Percentiles rank a stretch among this genome's conserved stretches.
phyloP scores from a whole-genome alignment of 2,888 invertebrate genomes.

The Heteropelma amictum region DNA sequence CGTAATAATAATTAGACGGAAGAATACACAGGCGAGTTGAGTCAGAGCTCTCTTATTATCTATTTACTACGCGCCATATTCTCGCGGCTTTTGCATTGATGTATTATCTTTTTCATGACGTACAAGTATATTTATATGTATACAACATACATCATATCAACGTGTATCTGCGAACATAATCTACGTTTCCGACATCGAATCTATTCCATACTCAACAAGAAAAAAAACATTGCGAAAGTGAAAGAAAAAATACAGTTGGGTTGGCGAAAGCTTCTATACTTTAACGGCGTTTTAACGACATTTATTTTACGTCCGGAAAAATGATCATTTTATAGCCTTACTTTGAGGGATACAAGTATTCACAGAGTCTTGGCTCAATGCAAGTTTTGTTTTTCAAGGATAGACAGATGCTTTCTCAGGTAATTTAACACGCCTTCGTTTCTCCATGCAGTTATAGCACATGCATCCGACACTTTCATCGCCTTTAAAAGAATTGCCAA shows the following conservation, averaged over 20 bases:
- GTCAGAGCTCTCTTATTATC: conserved; percentile 39
- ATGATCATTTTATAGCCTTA: conserved; percentile 3
- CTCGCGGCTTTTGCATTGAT: conserved; percentile 11
- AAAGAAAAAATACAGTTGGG: not conserved
- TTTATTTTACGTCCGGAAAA: not conserved
- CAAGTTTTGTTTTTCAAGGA: not conserved
- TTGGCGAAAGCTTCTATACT: not conserved
- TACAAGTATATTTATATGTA: not conserved
- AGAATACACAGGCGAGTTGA: conserved; percentile 33
- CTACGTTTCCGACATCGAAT: conserved; percentile 7
- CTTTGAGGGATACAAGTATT: not conserved
- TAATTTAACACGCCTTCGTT: not conserved
- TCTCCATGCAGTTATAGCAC: conserved; percentile 4
- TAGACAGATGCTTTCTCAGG: not conserved
- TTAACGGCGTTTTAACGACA: conserved; percentile 17
- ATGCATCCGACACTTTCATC: conserved; percentile 23
- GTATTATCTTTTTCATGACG: conserved; percentile 20
- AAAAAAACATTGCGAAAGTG: not conserved
- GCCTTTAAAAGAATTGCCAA: conserved; percentile 37
- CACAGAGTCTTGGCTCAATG: not conserved
- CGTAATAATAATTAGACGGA: conserved; percentile 53
- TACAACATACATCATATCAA: not conserved
- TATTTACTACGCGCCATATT: conserved; percentile 18
- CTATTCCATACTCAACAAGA: not conserved
- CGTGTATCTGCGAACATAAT: not conserved